Conservation (phyloP, 2,113 vertebrate genomes). For the Terrapene triunguis region DNA sequence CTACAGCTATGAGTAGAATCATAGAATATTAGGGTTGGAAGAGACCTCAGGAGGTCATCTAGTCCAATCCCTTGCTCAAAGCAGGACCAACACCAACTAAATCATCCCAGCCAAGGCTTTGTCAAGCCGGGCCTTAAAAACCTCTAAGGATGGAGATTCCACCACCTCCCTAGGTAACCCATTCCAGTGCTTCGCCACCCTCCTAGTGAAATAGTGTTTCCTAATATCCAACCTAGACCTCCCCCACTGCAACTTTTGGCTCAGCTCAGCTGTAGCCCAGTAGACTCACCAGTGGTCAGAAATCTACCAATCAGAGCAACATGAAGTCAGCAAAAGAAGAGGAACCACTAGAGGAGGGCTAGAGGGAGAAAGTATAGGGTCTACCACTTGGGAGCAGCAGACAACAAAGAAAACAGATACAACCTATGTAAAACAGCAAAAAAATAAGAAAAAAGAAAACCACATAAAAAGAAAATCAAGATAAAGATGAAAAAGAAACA, state of each 20-base stretch:
- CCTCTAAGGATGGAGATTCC: no score
- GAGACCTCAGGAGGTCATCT: no score
- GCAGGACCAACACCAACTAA: no score
- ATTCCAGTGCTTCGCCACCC: no score
- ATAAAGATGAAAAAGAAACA: background rate
- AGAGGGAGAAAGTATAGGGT: background rate
- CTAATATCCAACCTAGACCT: no score
- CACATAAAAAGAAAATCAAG: background rate
- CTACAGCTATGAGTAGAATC: background rate
- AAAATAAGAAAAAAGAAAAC: background rate
- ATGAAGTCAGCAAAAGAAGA: background rate
- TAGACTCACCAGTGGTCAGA: background rate
- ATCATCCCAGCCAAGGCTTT: no score
- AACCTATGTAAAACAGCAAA: background rate
- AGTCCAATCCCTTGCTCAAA: no score
- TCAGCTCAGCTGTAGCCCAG: background rate
- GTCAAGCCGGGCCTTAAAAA: no score
- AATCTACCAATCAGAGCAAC: background rate
- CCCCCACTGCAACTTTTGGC: no score
- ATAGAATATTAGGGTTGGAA: no score
- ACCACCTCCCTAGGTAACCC: no score
- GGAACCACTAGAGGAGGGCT: background rate
- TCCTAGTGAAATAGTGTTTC: no score
- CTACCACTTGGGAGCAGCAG: background rate
- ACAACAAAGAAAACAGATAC: background rate